A percentile compares a stretch with the other conserved stretches of the same genome.
These are phyloP conservation scores for Notiomystis cincta DNA, from an alignment of 2,113 vertebrate genomes.

Conservation along the genomic window DNA sequence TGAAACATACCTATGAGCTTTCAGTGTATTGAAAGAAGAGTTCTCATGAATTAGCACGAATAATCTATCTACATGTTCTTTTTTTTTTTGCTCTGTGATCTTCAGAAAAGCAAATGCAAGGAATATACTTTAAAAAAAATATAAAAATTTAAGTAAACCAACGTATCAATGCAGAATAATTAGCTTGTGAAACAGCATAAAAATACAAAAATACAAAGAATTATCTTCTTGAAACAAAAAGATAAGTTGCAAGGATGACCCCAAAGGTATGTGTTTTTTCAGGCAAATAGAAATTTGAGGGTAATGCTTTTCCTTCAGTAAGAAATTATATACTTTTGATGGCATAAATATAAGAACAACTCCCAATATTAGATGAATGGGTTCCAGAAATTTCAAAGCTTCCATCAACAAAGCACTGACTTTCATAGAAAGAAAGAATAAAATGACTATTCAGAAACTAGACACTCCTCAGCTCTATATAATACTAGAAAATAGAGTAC, in stretches of 20 bases:
- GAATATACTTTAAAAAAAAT: background rate
- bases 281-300: background rate
- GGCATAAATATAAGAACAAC: background rate
- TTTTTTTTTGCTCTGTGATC: background rate
- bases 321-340: background rate
- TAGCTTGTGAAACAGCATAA: background rate
- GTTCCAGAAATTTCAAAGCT: background rate
- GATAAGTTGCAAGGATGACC: background rate
- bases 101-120: background rate
- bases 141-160: background rate
- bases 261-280: background rate
- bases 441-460: background rate
- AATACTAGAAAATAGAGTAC: constrained; percentile 2
- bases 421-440: background rate
- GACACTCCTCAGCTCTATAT: background rate
- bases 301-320: background rate
- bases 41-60: background rate
- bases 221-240: background rate
- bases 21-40: background rate
- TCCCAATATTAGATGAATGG: background rate
- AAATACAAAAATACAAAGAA: background rate
- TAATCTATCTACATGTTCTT: background rate
- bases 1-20: background rate
- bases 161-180: background rate
- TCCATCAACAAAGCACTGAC: background rate